Conservation (phyloP, 1,140 invertebrate genomes). For the Metopolophium dirhodum region DNA sequence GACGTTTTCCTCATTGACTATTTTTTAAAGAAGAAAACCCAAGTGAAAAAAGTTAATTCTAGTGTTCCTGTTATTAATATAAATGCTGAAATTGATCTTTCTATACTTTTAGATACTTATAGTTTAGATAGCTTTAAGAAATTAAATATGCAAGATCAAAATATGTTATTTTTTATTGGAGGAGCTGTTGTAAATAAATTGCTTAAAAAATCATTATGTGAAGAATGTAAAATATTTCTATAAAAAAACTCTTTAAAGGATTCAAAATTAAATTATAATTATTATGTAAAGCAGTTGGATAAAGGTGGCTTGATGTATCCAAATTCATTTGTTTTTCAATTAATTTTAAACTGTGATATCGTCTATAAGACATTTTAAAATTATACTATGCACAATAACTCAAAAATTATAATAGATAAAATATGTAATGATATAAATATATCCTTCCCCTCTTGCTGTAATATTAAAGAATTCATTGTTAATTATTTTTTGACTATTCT, state of each 20-base stretch:
- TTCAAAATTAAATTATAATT: background rate
- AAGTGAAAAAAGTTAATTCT: background rate
- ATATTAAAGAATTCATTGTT: no score
- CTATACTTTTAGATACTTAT: no score
- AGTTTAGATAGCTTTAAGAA: no score
- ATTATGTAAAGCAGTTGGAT: background rate
- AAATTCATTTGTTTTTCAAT: constrained; percentile 1
- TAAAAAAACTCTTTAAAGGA: background rate
- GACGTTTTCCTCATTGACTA: constrained; percentile 11
- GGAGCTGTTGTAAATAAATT: no score
- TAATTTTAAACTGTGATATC: constrained; percentile 16
- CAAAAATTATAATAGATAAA: no score
- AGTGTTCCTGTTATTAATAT: background rate
- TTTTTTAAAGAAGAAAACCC: background rate
- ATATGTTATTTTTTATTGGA: no score
- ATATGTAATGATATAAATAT: no score
- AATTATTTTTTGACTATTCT: no score
- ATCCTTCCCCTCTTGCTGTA: no score
- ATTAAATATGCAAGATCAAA: no score
- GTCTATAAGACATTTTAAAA: background rate
- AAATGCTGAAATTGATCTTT: background rate
- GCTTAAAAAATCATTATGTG: no score
- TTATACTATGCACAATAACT: background rate
- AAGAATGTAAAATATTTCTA: no score
- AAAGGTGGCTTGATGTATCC: background rate